These are phyloP conservation scores for Mastomys natalensis DNA, from an alignment of 2,113 vertebrate genomes.

Conservation along the genomic window DNA sequence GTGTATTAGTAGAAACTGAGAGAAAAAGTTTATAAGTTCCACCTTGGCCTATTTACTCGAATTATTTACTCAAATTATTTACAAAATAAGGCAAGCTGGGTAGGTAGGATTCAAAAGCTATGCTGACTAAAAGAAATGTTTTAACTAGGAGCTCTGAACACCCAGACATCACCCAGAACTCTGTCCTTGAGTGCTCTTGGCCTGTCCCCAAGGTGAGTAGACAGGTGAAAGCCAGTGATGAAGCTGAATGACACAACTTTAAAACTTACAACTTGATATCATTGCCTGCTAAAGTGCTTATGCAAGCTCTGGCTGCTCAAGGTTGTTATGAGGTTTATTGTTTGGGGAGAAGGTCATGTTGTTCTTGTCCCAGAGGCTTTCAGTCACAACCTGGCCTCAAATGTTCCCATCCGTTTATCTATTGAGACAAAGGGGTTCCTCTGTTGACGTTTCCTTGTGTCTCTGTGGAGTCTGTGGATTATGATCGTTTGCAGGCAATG, in stretches of 20 bases:
- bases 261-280: neutral
- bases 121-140: neutral
- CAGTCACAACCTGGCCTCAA: neutral
- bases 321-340: neutral
- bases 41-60: neutral
- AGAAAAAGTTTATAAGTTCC: neutral
- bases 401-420: neutral
- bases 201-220: neutral
- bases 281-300: neutral
- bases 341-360: neutral
- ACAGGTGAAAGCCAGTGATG: neutral
- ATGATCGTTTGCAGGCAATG: neutral
- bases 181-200: neutral
- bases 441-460: neutral
- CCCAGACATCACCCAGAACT: neutral
- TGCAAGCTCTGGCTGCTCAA: neutral
- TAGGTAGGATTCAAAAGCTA: conserved; percentile 28
- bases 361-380: neutral
- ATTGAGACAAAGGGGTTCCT: neutral
- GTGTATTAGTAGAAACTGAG: neutral
- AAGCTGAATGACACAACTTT: neutral
- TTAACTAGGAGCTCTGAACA: neutral
- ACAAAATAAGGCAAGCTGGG: neutral
- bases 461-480: neutral
- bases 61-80: neutral